Percentiles rank a stretch among this genome's conserved stretches.
phyloP scores from a whole-genome alignment of 2,113 vertebrate genomes.

The Oncorhynchus nerka region DNA sequence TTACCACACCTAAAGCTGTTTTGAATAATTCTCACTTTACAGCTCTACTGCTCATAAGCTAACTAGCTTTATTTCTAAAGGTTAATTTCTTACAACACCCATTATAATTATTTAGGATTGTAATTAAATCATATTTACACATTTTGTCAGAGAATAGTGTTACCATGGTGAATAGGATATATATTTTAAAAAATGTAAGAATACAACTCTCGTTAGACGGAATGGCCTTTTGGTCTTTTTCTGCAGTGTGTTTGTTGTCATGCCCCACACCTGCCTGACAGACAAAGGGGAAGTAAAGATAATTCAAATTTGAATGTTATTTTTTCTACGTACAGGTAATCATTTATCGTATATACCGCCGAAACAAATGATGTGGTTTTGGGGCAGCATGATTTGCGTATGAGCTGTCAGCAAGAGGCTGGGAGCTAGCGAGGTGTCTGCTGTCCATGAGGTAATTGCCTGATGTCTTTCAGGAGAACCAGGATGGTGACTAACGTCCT shows the following conservation, averaged over 20 bases:
- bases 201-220: neutral
- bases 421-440: slow-evolving; percentile 27
- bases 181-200: too few relatives aligned
- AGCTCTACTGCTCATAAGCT: slow-evolving; percentile 10
- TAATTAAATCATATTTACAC: slow-evolving; percentile 25
- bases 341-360: slow-evolving; percentile 43
- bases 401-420: slow-evolving; percentile 16
- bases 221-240: neutral
- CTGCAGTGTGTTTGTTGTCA: slow-evolving; percentile 2
- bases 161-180: too few relatives aligned
- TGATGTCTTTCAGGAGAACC: slow-evolving; percentile 24
- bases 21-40: slow-evolving; percentile 15
- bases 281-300: slow-evolving; percentile 28
- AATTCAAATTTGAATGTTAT: slow-evolving; percentile 52
- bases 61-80: slow-evolving; percentile 8
- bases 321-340: slow-evolving; percentile 41
- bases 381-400: slow-evolving; percentile 39
- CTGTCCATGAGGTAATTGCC: slow-evolving; percentile 50
- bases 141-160: slow-evolving; percentile 21
- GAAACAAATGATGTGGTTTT: slow-evolving; percentile 39
- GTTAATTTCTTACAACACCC: slow-evolving; percentile 10
- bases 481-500: neutral
- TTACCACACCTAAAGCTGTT: slow-evolving; percentile 8
- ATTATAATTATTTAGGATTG: slow-evolving; percentile 11
- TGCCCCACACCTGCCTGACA: neutral